Base-by-base conservation (phyloP, 2,888 invertebrate genomes). In the Microctonus hyperodae region DNA sequence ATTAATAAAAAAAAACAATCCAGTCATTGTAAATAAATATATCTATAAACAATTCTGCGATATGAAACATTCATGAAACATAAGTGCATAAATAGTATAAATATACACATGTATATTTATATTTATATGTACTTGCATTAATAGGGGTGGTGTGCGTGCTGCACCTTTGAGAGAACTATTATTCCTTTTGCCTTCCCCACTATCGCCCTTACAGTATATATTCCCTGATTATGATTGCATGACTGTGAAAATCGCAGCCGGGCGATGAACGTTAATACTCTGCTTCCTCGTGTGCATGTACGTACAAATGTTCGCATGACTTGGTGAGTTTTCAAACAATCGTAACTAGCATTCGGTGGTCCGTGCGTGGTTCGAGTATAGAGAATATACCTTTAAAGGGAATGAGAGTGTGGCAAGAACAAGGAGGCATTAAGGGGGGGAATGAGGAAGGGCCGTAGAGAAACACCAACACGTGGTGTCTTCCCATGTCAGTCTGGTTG, bases 401-500 rank as follows among this genome's bases (percentile, higher is more conserved):
- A 53, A 40, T 48, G 50, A 40, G 22, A 37, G 22, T 63, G 63
- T 64, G 57, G 64, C 55, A 57, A 55, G 44, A 7, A 44, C 44
- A 44, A 16, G 44, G 20, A 4, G 16, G 16, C 20, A 16, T 16
- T 28, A 28, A 28, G 65, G 28, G 63, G 51, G 48, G 25, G 35
- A 63, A 40, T 48, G 25, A 53, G 57, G 33, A 51, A 53, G 64
- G 44, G 50, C 44, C 48, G 33, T 31, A 56, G 28, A 64, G 51
- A 51, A 59, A 61, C 56, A 50, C 62, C 55, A 66, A 67, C 74
- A 75, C 73, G 80, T 79, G 80, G 82, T 82, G 77, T 81, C 84
- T 84, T 84, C 83, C 83, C 84, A 84, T 82, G 83, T 83, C 84
- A 83, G 76, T 78, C 78, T 83, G 83, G 83, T 81, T 80, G 83